phyloP scores from a whole-genome alignment of 92 coral and sea anemone genomes.

The Porites lobata region DNA sequence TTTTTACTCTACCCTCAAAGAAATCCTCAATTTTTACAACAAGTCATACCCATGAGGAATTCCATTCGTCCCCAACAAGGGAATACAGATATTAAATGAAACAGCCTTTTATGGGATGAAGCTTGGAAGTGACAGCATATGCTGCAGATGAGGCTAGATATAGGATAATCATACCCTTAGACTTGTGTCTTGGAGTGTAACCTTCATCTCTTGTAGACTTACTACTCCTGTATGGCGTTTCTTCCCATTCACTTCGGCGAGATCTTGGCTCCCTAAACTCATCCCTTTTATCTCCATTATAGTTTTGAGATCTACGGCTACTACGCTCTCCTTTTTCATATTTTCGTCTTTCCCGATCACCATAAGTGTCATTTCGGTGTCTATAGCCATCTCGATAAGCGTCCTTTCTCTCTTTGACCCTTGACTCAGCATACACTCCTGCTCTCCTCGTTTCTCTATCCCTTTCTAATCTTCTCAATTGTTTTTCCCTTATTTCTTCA shows the following conservation, averaged over 20 bases:
- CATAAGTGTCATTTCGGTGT: constrained; percentile 44
- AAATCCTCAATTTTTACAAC: no score
- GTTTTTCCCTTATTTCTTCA: constrained; percentile 93
- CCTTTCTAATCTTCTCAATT: constrained; percentile 87
- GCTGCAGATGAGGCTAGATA: not conserved
- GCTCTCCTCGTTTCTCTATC: constrained; percentile 86
- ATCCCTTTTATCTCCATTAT: constrained; percentile 60
- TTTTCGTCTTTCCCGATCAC: constrained; percentile 50
- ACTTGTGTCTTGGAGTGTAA: constrained; percentile 80
- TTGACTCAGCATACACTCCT: constrained; percentile 93
- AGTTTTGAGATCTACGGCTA: constrained; percentile 51
- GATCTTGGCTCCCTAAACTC: constrained; percentile 78
- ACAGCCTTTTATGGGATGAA: no score
- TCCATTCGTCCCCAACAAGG: no score
- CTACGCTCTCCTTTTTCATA: constrained; percentile 32
- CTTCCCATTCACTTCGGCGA: constrained; percentile 96
- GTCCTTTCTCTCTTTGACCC: constrained; percentile 46
- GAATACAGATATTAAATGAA: no score
- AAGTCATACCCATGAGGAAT: no score
- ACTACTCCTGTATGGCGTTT: constrained; percentile 89
- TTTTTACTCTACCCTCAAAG: no score
- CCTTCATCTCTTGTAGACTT: constrained; percentile 73
- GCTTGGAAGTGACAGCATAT: no score
- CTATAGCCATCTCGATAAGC: constrained; percentile 53
- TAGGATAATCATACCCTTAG: constrained; percentile 65